Base-by-base conservation (phyloP, 2,888 invertebrate species). In the Lasioglossum calceatum region DNA sequence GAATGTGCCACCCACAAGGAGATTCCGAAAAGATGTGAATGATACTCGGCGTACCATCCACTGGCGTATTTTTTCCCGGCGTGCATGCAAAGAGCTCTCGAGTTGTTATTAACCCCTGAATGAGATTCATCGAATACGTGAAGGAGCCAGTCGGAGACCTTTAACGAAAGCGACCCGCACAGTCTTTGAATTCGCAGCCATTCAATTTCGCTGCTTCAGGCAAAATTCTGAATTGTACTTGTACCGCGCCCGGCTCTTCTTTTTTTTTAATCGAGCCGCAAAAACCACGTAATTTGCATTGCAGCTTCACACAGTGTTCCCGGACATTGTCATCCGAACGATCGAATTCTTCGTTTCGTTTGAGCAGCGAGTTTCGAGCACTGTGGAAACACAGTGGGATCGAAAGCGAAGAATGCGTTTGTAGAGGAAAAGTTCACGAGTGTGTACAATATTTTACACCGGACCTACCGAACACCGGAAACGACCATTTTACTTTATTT, bases 61-160 rank as follows among this genome's bases (percentile, higher is more conserved):
- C 4, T 0, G 64, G 64, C 12, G 32, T 19, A 32, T 19, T 16
- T 19, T 64, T 36, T 5, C 14, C 12, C 27, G 19, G 64, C 32
- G 32, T 64, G 32, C 64, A 32, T 1, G 7, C 32, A 19, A 36
- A 64, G 64, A 7, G 32, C 64, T 7, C 64, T 64, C 27, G 32
- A 64, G 64, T 36, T 64, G 64, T 64, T 64, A 64, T 64, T 64
- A 64, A 64, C 32, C 32, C 7, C 32, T 27, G 64, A 64, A 64
- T 64, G 32, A 64, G 32, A 64, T 64, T 64, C 64, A 36, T 64
- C 64, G 64, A 64, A 64, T 36, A 36, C 32, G 16, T 7, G 12
- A 7, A 64, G 64, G 16, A 64, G 27, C 27, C 14, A 12, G 27
- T 64, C 64, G 7, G 32, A 2, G 12, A 32, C 7, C 32, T 32